Base-by-base conservation (phyloP, 2,888 invertebrate species). In the Trichogramma evanescens region DNA sequence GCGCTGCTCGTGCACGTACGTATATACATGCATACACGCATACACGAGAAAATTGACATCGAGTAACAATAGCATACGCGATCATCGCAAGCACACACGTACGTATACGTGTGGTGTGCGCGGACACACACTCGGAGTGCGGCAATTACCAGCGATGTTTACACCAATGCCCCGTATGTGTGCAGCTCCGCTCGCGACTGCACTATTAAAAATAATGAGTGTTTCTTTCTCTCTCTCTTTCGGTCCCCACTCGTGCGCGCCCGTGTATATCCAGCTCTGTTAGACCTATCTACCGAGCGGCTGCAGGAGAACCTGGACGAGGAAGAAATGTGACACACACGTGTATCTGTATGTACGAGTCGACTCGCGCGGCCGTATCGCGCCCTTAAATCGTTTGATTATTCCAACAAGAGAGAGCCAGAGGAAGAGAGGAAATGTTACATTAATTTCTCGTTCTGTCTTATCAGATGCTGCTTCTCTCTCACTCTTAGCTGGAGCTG, bases 391-490 rank as follows among this genome's bases (percentile, higher is more conserved):
- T 26, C 26, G 26, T 26, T 26, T 26, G 26, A 26, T 26, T 26
- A 26, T 26, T 26, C 26, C 26, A 26, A 26, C 26, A 26, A 26
- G 26, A 26, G 26, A 26, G 26, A 26, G 26, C 2, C 50, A 46
- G 59, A 59, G 63, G 65, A 67, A 66, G 65, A 64, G 64, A 65
- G 65, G 57, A 64, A 62, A 58, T 63, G 56, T 66, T 66, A 51
- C 58, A 59, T 62, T 62, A 64, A 64, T 64, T 59, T 62, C 51
- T 49, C 13, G 43, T 10, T 26, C 26, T 26, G 26, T 9, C 54
- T 43, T 58, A 63, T 63, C 65, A 64, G 66, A 65, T 66, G 62
- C 60, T 62, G 60, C 53, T 65, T 45, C 26, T 26, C 26, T 26
- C 26, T 26, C 26, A 26, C 26, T 26, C 26, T 26, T 26, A 26